Evolutionary conservation across 2,797 vertebrate genomes (phyloP).

Genomic region (Tinamus major): DNA sequence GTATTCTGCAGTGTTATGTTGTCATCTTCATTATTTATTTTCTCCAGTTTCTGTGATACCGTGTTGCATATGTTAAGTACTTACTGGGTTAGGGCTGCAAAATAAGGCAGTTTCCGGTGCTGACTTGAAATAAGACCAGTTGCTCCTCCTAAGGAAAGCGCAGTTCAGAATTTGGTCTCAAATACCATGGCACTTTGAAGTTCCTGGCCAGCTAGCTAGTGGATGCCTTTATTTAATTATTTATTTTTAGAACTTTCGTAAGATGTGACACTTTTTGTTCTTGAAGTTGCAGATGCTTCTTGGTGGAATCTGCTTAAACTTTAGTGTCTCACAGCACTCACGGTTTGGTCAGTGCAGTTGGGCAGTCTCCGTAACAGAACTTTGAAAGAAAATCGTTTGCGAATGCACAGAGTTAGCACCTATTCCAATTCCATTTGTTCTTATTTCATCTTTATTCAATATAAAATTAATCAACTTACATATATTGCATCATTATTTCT

Average conservation of each 20-base stretch:
- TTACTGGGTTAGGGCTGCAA: not conserved
- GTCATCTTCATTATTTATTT: not conserved
- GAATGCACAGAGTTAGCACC: not conserved
- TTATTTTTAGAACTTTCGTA: not conserved
- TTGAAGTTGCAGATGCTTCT: not conserved
- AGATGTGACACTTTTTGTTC: not conserved
- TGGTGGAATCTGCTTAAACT: not conserved
- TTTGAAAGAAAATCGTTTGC: not conserved
- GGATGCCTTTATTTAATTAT: not conserved
- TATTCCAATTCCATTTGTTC: not conserved
- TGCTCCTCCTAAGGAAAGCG: not conserved
- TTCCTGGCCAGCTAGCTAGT: not conserved
- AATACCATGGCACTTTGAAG: not conserved
- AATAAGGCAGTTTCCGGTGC: not conserved
- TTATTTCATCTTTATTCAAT: not conserved
- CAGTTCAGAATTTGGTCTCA: not conserved
- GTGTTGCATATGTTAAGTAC: not conserved
- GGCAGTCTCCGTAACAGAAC: not conserved
- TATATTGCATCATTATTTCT: accelerated
- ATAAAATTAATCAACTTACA: not conserved
- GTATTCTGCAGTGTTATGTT: not conserved
- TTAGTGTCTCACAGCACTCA: not conserved
- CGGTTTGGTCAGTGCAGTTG: not conserved
- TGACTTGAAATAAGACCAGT: not conserved
- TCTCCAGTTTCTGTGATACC: not conserved